Evolutionary conservation across 2,113 vertebrate species (phyloP), one percentile per base, ranked within the genome.

Genomic region (Sceloporus tristichus): DNA sequence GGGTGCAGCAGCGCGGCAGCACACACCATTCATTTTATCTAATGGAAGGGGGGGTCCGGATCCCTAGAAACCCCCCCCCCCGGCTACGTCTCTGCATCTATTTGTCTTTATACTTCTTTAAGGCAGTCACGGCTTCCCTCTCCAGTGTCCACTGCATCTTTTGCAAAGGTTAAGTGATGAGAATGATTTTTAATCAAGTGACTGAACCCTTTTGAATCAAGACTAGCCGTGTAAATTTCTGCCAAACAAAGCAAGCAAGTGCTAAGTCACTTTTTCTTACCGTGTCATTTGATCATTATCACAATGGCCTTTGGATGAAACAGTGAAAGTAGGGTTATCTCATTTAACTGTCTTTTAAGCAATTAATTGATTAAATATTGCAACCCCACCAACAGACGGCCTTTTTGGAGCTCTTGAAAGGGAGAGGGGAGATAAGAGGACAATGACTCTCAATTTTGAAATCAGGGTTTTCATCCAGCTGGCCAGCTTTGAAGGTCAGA

Each of bases 291-390:
- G 62, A 62, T 25, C 18, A 6, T 38, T 80, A 21, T 21, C 34
- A 9, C 14, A 53, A 27, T 56, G 78, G 56, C 54, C 42, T 23
- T 78, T 78, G 9, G 0, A 21, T 53, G 29, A 66, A 82, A 66
- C 5, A 71, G 27, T 71, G 27, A 71, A 71, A 71, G 7, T 66
- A 21, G 59, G 18, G 59, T 18, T 53, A 53, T 66, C 16, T 84
- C 82, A 71, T n/a, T 53, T 19, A 16, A 82, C 1, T 14, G 6
- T 29, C 40, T 84, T 71, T 70, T 70, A 27, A 70, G 82, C 16
- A 68, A 71, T 84, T 71, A 54, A 8, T 48, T 53, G 42, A 53
- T 84, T 54, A 84, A 84, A 84, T 53, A n/a, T 71, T 84, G 62
- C 40, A 48, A 42, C 65, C 62, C 34, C 59, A 65, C 38, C 14